These are phyloP conservation scores for Heliconius ismenius DNA, from an alignment of 2,888 invertebrate genomes.

Conservation along the genomic window DNA sequence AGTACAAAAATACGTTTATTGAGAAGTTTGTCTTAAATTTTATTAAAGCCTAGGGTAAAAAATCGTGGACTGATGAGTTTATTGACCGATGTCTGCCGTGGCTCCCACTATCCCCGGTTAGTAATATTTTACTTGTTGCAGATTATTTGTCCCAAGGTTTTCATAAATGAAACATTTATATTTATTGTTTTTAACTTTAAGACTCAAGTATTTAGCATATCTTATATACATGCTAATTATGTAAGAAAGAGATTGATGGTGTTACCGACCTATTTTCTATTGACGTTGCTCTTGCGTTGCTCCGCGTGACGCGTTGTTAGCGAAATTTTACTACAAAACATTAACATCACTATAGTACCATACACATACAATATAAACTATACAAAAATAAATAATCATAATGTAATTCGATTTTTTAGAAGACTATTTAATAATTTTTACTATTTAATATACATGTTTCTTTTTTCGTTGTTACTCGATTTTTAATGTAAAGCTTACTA, in stretches of 20 bases:
- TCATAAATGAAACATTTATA: neutral
- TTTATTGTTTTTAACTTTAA: neutral
- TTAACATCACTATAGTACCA: slow-evolving; percentile 4
- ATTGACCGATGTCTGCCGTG: slow-evolving; percentile 81
- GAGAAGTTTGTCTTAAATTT: slow-evolving; percentile 46
- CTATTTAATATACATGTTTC: neutral
- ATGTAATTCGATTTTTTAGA: neutral
- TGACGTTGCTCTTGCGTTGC: slow-evolving; percentile 64
- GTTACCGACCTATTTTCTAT: slow-evolving; percentile 71
- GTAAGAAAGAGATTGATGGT: slow-evolving; percentile 14
- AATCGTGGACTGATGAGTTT: slow-evolving; percentile 78
- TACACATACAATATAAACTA: neutral
- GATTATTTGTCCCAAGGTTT: slow-evolving; percentile 38
- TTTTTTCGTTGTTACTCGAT: neutral
- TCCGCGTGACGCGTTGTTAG: slow-evolving; percentile 73
- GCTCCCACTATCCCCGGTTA: slow-evolving; percentile 81
- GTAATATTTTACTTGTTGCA: slow-evolving; percentile 54
- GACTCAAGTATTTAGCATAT: neutral
- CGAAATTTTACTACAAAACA: slow-evolving; percentile 39
- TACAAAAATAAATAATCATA: neutral
- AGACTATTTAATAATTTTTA: no score
- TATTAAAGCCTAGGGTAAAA: slow-evolving; percentile 41
- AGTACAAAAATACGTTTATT: slow-evolving; percentile 49
- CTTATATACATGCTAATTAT: neutral
- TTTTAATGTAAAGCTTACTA: neutral